phyloP scores from a whole-genome alignment of 2,113 vertebrate genomes.

The Physeter macrocephalus region DNA sequence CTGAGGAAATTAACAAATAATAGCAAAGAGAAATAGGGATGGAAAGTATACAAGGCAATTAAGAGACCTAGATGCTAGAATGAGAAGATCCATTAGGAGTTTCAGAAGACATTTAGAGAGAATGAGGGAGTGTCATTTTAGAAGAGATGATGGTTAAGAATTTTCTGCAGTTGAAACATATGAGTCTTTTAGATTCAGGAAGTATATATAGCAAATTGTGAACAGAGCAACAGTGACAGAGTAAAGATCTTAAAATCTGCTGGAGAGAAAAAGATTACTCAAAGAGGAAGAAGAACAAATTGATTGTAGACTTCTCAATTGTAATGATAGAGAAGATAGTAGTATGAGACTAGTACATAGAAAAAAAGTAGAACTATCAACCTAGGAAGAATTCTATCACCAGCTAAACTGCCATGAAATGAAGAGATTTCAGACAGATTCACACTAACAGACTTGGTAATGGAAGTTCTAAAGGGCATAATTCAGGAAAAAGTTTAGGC shows the following conservation, averaged over 20 bases:
- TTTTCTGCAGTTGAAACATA: background rate
- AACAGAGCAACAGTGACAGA: background rate
- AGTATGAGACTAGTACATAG: background rate
- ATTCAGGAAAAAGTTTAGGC: slow-evolving; percentile 15
- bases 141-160: background rate
- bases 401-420: background rate
- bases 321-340: background rate
- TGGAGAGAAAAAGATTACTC: background rate
- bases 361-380: background rate
- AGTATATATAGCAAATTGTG: background rate
- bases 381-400: background rate
- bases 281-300: background rate
- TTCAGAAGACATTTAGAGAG: background rate
- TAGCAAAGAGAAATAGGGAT: background rate
- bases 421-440: background rate
- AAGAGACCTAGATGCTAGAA: background rate
- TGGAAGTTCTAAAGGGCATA: background rate
- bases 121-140: background rate
- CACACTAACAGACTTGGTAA: background rate
- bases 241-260: background rate
- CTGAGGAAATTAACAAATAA: background rate
- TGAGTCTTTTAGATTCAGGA: background rate
- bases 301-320: background rate
- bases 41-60: background rate
- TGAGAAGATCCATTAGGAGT: background rate